Evolutionary conservation across 2,888 invertebrate species (phyloP).

Genomic region (Sepioteuthis lessoniana): DNA sequence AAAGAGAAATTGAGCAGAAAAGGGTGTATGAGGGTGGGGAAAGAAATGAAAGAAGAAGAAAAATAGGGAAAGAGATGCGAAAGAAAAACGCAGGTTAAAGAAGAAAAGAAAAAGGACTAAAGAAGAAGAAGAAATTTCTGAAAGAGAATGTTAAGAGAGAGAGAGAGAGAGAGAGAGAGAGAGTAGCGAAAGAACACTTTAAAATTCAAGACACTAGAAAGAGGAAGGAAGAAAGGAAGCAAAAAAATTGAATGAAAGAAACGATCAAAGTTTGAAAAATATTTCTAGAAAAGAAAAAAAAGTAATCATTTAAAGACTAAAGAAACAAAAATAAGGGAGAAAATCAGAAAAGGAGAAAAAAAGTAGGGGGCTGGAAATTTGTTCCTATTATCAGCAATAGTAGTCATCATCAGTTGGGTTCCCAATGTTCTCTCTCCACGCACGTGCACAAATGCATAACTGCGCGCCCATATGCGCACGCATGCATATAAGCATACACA

Average conservation of each 20-base stretch:
- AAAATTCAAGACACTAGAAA: neutral
- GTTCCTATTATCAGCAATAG: neutral
- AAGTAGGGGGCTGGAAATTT: neutral
- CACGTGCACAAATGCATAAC: neutral
- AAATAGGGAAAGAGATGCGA: too few relatives aligned
- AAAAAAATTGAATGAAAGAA: neutral
- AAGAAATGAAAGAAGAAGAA: too few relatives aligned
- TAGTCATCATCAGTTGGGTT: slow-evolving; percentile 1
- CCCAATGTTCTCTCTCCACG: neutral
- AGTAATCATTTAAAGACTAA: neutral
- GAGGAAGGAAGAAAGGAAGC: neutral
- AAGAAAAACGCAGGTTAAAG: too few relatives aligned
- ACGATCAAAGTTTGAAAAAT: neutral
- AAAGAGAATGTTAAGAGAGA: too few relatives aligned
- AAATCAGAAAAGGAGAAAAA: neutral
- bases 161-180: neutral
- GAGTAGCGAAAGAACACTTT: too few relatives aligned
- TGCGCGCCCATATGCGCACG: neutral
- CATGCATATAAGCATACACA: neutral
- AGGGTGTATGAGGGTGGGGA: too few relatives aligned
- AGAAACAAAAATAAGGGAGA: neutral
- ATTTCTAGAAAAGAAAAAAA: neutral
- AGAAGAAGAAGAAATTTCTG: too few relatives aligned
- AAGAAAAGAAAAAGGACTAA: too few relatives aligned
- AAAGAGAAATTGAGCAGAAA: too few relatives aligned